phyloP scores from a whole-genome alignment of 2,888 invertebrate genomes.

The Gymnoscelis rufifasciata region DNA sequence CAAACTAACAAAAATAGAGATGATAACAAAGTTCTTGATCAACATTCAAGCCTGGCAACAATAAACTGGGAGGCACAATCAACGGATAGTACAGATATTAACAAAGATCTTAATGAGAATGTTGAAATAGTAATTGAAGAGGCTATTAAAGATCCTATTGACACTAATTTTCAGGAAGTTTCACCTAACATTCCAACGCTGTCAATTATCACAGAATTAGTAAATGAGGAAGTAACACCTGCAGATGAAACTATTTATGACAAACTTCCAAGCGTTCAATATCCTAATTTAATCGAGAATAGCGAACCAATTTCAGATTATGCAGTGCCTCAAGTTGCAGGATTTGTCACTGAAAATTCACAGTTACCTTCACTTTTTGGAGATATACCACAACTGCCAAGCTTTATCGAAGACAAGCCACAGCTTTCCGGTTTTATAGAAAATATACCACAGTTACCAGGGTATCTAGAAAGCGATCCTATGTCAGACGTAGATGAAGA shows the following conservation, averaged over 20 bases:
- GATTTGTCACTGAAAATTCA: not conserved
- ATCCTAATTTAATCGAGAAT: constrained; percentile 2
- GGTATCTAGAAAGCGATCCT: constrained; percentile 1
- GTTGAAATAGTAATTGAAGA: constrained; percentile 52
- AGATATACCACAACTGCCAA: constrained; percentile 3
- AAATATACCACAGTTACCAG: constrained; percentile 4
- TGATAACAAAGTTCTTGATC: not conserved
- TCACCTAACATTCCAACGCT: not conserved
- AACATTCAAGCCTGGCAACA: constrained; percentile 39
- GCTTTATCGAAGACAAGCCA: not conserved
- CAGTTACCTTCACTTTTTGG: constrained; percentile 3
- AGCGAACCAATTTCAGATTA: not conserved
- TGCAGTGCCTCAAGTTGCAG: not conserved
- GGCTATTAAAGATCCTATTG: constrained; percentile 27
- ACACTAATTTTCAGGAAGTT: constrained; percentile 4
- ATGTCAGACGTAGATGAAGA: constrained; percentile 17
- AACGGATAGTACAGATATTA: constrained; percentile 26
- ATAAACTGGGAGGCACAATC: constrained; percentile 33
- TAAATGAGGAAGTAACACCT: not conserved
- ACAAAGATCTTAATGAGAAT: constrained; percentile 30
- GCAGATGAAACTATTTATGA: not conserved
- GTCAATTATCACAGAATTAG: not conserved
- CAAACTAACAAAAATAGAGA: constrained; percentile 25
- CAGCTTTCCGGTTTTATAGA: constrained; percentile 7
- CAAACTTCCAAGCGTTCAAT: not conserved